Base-by-base conservation (phyloP, 2,888 invertebrate species). In the Synergus itoensis region DNA sequence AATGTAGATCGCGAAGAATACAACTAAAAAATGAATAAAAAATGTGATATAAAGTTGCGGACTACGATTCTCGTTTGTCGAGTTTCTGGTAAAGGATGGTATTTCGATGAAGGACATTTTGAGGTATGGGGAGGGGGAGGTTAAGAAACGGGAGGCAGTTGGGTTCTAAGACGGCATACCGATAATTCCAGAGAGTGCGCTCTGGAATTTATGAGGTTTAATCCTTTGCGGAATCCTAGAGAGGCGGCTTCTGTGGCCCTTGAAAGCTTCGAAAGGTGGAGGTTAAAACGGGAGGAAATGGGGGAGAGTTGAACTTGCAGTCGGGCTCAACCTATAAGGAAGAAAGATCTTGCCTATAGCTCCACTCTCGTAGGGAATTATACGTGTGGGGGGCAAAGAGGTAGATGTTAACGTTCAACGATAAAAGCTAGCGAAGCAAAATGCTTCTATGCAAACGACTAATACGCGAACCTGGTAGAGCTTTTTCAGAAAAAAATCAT, bases 171-270 rank as follows among this genome's bases (percentile, higher is more conserved):
- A 81, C 79, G 80, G 80, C 81, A 83, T 81, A 81, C 82, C 82
- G 78, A 82, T 81, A 79, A 80, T 81, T 80, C 81, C 81, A 76
- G 81, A 81, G 82, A 83, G 81, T 83, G 57, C 80, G 83, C 82
- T 75, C 79, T 82, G 83, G 84, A 87, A 88, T 88, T 89, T 89
- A 88, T 87, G 88, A 87, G 88, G 85, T 86, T 88, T 88, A 88
- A 89, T 88, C 87, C 87, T 88, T 88, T 85, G 86, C 84, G 84
- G 84, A 85, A 87, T 87, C 85, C 82, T 77, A 41, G 65, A 76
- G 69, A 76, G 67, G 64, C 41, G 63, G 63, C 53, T 64, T 77
- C 77, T 67, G 77, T 65, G 53, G 53, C 48, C 65, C 67, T 53
- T 77, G 53, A 5, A 53, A 11, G 73, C 53, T 73, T 14, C 64